Base-by-base conservation (phyloP, 2,113 vertebrate species). In the Strigops habroptila region DNA sequence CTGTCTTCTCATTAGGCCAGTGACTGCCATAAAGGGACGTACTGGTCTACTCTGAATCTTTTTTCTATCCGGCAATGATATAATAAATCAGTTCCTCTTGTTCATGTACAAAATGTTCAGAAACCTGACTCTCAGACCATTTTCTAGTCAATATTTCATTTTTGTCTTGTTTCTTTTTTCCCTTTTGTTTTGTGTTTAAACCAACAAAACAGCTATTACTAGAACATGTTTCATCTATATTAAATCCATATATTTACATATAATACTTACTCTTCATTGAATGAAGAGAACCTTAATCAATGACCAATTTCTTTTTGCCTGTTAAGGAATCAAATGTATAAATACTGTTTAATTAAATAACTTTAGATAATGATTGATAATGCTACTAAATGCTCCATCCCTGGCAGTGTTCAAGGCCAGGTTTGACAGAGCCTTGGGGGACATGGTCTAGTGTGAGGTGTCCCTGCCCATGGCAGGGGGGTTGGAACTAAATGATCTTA, bases 181-280 rank as follows among this genome's bases (percentile, higher is more conserved):
- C 7, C 9, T 60, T 55, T 25, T 46, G 0, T 62, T 46, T 76
- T 9, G 8, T 48, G 2, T 71, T 82, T 51, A 51, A 82, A 78
- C 4, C 5, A 62, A n/a, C 17, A 67, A 13, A 21, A 51, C 7
- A 41, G 12, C 5, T 76, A 30, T 39, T 51, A 37, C 11, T 75
- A 41, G n/a, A 75, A 31, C 3, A 13, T 46, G 5, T 0, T 55
- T 6, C 2, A 0, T 53, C 60, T 46, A 18, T 57, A 30, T 23
- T 41, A 63, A 88, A 51, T 37, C 3, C 1, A 3, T 25, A 39
- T 23, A 63, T 71, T 79, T 82, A 28, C 18, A 46, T 25, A 25
- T n/a, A 51, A 73, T 31, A 35, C 4, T 69, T 77, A 28, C 4
- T 68, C 8, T 64, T 62, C 4, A 25, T 11, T 49, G 7, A 52